phyloP scores from a whole-genome alignment of 2,888 invertebrate genomes.

The Mythimna impura region DNA sequence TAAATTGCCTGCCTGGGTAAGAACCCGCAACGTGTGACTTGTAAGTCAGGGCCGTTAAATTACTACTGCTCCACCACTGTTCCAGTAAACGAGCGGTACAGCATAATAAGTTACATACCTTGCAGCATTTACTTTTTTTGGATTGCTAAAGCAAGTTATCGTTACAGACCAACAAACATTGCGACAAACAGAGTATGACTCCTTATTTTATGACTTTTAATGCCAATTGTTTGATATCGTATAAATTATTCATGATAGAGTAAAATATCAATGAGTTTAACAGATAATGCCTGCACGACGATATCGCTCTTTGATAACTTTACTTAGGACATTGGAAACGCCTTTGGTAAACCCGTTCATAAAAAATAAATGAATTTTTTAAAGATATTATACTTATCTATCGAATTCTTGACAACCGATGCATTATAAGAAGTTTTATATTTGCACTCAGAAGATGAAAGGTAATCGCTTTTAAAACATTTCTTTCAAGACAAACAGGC shows the following conservation, averaged over 20 bases:
- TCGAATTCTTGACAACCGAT: slow-evolving; percentile 6
- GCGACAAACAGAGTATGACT: background rate
- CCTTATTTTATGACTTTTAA: background rate
- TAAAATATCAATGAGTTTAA: slow-evolving; percentile 7
- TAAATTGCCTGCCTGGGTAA: no score
- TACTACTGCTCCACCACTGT: no score
- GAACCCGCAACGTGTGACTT: no score
- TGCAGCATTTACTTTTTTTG: background rate
- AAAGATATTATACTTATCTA: background rate
- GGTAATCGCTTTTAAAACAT: slow-evolving; percentile 23
- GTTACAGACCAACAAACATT: slow-evolving; percentile 1
- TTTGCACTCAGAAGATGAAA: slow-evolving; percentile 28
- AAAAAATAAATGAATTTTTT: slow-evolving; percentile 6
- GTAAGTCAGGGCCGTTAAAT: no score
- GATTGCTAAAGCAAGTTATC: background rate
- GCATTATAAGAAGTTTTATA: slow-evolving; percentile 26
- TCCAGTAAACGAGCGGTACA: no score
- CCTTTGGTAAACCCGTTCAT: background rate
- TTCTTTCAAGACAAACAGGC: slow-evolving; percentile 23
- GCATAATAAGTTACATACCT: no score
- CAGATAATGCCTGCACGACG: background rate
- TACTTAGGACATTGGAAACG: background rate
- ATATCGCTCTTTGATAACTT: slow-evolving; percentile 22
- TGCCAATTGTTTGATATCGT: background rate
- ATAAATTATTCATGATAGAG: slow-evolving; percentile 20